Evolutionary conservation across 1,140 invertebrate genomes (phyloP).

Genomic region (Diachasma alloeum): DNA sequence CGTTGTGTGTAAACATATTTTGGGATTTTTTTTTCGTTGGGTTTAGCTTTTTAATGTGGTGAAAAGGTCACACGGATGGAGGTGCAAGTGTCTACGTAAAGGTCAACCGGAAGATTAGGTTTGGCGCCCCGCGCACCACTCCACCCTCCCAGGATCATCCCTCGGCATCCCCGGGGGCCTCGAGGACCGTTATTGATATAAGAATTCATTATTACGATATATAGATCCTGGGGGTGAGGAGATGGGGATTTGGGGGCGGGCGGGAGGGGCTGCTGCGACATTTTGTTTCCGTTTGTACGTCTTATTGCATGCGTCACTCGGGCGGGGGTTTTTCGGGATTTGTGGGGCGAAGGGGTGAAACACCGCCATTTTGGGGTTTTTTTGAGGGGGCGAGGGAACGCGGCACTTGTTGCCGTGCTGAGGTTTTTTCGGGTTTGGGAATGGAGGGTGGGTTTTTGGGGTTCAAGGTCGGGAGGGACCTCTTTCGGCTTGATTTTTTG

Average conservation of each 20-base stretch:
- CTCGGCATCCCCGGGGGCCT: constrained; percentile 6
- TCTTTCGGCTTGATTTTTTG: no score
- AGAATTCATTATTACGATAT: constrained; percentile 8
- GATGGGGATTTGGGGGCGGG: background rate
- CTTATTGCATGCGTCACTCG: background rate
- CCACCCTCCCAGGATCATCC: background rate
- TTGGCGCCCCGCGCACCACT: background rate
- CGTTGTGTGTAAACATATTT: background rate
- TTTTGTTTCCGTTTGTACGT: background rate
- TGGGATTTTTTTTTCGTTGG: background rate
- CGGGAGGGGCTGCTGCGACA: background rate
- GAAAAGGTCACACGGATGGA: background rate
- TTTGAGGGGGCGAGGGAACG: no score
- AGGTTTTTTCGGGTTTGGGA: no score
- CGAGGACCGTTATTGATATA: constrained; percentile 8
- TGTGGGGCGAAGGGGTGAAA: no score
- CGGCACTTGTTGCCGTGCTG: no score
- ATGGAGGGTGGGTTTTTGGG: no score
- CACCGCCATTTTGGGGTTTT: no score
- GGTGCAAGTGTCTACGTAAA: background rate
- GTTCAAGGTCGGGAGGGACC: no score
- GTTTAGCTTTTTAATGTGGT: background rate
- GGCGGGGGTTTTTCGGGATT: background rate
- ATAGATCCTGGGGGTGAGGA: background rate
- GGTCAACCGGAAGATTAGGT: constrained; percentile 32